Base-by-base conservation (phyloP, 1,140 invertebrate species). In the Chironomus striatipennis region DNA sequence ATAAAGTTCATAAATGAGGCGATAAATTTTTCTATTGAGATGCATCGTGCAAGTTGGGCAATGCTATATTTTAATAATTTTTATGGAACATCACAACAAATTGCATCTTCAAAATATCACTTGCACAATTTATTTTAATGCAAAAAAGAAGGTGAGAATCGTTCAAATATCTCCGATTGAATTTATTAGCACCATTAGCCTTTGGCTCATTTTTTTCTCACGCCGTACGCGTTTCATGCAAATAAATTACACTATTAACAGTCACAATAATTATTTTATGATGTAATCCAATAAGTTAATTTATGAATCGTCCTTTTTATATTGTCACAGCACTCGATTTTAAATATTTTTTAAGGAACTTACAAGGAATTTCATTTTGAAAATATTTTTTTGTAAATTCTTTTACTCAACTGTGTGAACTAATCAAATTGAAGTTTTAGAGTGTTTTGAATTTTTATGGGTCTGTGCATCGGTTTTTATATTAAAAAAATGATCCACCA, bases 281-380 rank as follows among this genome's bases (percentile, higher is more conserved):
- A 34, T 34, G 24, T 34, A 34, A 34, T 34, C 24, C 24, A 34
- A 34, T n/a, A n/a, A n/a, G n/a, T n/a, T n/a, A n/a, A n/a, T n/a
- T n/a, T n/a, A n/a, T 34, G 24, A 34, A 34, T 34, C 24, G 24
- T 34, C 24, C 24, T 34, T 34, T 34, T 34, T 34, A 2, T 2
- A 34, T 34, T 5, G 2, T 34, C 24, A 34, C 24, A 34, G 24
- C 24, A 34, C 24, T 34, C 5, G 4, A n/a, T n/a, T 47, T 47
- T 47, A 47, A n/a, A 47, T 47, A 57, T 57, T 57, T 57, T n/a
- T n/a, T 21, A 17, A 10, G 6, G 20, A 15, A 70, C 65, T 70
- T 70, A 70, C 65, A 70, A 70, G 65, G 65, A 70, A 70, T 70
- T 70, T 70, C 65, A 70, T 70, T 7, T 20, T 70, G 65, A 70